phyloP scores from a whole-genome alignment of 2,113 vertebrate genomes.

The Vombatus ursinus region DNA sequence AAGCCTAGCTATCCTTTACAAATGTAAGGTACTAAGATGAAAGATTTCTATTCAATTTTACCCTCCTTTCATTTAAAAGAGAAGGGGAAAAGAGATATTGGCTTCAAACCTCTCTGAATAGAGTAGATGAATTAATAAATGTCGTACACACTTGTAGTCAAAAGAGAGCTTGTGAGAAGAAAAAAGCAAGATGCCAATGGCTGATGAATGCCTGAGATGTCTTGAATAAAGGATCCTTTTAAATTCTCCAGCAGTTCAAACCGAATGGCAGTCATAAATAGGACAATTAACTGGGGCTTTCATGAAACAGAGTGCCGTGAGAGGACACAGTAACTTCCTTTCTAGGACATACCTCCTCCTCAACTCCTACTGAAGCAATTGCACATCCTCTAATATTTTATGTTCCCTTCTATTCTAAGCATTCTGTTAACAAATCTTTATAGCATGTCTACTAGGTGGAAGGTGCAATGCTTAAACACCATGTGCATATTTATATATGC shows the following conservation, averaged over 20 bases:
- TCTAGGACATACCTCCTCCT: background rate
- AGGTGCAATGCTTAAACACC: background rate
- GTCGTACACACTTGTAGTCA: slow-evolving; percentile 32
- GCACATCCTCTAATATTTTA: background rate
- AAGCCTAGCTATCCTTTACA: slow-evolving; percentile 44
- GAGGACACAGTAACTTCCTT: background rate
- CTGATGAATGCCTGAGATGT: background rate
- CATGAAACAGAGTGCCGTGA: background rate
- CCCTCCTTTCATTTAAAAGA: slow-evolving; percentile 63
- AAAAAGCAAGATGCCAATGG: slow-evolving; percentile 41
- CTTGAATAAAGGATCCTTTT: slow-evolving; percentile 46
- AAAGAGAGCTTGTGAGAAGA: slow-evolving; percentile 55
- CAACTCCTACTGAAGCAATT: background rate
- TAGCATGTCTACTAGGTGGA: background rate
- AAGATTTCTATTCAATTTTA: slow-evolving; percentile 70
- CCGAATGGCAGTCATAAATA: background rate
- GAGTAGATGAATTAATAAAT: slow-evolving; percentile 62
- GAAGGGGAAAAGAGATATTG: background rate
- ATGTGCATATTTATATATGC: background rate
- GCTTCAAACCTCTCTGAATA: slow-evolving; percentile 45
- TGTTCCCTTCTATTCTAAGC: background rate
- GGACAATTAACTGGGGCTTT: slow-evolving; percentile 18
- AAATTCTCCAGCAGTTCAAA: slow-evolving; percentile 13
- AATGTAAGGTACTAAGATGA: slow-evolving; percentile 54
- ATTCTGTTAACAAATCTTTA: slow-evolving; percentile 1